Evolutionary conservation across 2,797 vertebrate genomes (phyloP), one percentile per base, ranked within the genome.

Genomic region (Falco biarmicus): DNA sequence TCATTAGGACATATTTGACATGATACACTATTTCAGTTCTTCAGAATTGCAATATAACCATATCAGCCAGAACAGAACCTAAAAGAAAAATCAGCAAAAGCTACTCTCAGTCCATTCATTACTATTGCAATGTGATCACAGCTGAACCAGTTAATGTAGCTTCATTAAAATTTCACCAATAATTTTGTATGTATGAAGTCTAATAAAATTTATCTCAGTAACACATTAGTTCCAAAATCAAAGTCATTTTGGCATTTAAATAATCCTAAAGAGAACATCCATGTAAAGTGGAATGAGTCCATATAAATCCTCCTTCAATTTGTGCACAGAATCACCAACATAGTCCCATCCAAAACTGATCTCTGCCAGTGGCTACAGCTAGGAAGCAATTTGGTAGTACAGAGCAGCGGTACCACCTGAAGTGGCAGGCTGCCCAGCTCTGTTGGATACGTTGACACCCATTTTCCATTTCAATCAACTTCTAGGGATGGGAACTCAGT

Each of bases 381-480:
- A 26, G 18, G 61, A 86, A 54, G 5, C 6, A 22, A 31, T 63
- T 51, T 29, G 4, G 24, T 32, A 29, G 37, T 21, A n/a, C 32
- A 89, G 41, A 32, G 37, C 32, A 43, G 43, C 26, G 65, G 69
- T 31, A 29, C 12, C 25, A 47, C 21, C 9, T 26, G 57, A 48
- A 51, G 84, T 47, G 88, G 41, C 8, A 82, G 18, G 17, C 56
- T 66, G 32, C 14, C 19, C 64, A 57, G 20, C 17, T 39, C 28
- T 32, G 11, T 0, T 57, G 26, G 15, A 16, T 26, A 13, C 5
- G 10, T 0, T n/a, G 21, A n/a, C 11, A 51, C 59, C 19, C 21
- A 53, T 17, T 28, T 69, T 61, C 31, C 48, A 1, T 39, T 89
- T 51, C 34, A 53, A 9, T 2, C 37, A 54, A 5, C 20, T 61